phyloP scores from a whole-genome alignment of 1,140 invertebrate genomes.

The Drosophila mayri region DNA sequence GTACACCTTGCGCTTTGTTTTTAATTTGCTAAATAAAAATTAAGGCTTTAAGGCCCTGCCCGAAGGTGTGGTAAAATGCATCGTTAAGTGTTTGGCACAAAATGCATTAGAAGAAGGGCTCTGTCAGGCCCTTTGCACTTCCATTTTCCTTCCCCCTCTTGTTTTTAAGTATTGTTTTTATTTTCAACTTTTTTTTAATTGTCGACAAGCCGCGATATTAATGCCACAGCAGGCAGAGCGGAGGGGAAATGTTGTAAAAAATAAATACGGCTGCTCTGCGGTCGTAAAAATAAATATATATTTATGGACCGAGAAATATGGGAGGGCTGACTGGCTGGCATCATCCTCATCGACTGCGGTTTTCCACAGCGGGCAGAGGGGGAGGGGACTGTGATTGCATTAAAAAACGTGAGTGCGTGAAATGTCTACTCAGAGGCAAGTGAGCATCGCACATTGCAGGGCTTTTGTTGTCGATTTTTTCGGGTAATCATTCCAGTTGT shows the following conservation, averaged over 20 bases:
- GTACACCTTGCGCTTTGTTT: constrained; percentile 18
- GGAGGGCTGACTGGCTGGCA: neutral
- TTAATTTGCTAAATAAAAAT: constrained; percentile 55
- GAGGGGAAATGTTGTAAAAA: constrained; percentile 9
- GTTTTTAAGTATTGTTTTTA: neutral
- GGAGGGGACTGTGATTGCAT: constrained; percentile 60
- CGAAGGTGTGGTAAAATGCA: constrained; percentile 8
- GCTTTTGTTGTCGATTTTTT: constrained; percentile 35
- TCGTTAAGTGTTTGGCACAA: constrained; percentile 2
- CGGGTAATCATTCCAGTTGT: constrained; percentile 37
- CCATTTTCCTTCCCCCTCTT: neutral
- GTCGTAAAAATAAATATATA: constrained; percentile 55
- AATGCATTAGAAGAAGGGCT: constrained; percentile 29
- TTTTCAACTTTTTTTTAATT: constrained; percentile 48
- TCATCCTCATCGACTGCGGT: constrained; percentile 24
- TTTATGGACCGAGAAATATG: constrained; percentile 24
- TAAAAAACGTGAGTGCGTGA: constrained; percentile 82
- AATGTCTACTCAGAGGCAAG: constrained; percentile 47
- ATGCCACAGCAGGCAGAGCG: constrained; percentile 6
- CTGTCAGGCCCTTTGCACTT: neutral
- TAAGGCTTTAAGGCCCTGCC: neutral
- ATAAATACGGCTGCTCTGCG: constrained; percentile 24
- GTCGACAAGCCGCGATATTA: constrained; percentile 34
- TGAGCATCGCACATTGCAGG: constrained; percentile 35
- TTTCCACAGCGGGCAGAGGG: constrained; percentile 18